Evolutionary conservation across 1,140 invertebrate species (phyloP).

Genomic region (Metaphire vulgaris): DNA sequence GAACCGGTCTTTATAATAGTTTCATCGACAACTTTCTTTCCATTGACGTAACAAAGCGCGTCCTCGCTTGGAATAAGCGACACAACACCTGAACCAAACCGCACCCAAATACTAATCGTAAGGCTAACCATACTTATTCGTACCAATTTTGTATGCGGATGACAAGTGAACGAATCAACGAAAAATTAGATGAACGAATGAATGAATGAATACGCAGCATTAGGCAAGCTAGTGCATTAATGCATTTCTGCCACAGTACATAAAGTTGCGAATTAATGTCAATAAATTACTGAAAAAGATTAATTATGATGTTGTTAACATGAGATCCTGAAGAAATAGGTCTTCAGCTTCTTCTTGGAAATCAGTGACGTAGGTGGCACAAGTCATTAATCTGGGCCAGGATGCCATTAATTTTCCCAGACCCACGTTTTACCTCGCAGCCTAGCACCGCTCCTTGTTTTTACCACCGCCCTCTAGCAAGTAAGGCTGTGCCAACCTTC

Average conservation of each 20-base stretch:
- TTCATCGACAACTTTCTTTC: slow-evolving; percentile 75
- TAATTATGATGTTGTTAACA: too few relatives aligned
- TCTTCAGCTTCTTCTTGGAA: too few relatives aligned
- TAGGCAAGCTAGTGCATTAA: background rate
- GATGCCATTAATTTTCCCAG: too few relatives aligned
- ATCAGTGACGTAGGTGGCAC: too few relatives aligned
- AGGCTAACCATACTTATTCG: background rate
- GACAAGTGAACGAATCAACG: background rate
- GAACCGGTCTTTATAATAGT: slow-evolving; percentile 86
- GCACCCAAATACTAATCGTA: background rate
- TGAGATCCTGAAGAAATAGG: too few relatives aligned
- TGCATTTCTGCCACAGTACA: background rate
- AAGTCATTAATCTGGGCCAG: too few relatives aligned
- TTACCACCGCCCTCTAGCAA: too few relatives aligned
- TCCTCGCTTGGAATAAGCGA: slow-evolving; percentile 74
- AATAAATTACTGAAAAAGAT: too few relatives aligned
- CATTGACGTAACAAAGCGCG: slow-evolving; percentile 92
- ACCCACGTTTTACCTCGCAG: too few relatives aligned
- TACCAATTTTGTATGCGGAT: background rate
- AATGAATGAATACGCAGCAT: background rate
- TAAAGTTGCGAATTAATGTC: too few relatives aligned
- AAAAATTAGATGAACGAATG: background rate
- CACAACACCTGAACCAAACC: slow-evolving; percentile 61
- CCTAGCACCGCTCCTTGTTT: too few relatives aligned
- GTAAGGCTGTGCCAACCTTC: too few relatives aligned